These are phyloP conservation scores for Acanthosepion esculentum DNA, from an alignment of 2,888 invertebrate genomes.

Conservation along the genomic window DNA sequence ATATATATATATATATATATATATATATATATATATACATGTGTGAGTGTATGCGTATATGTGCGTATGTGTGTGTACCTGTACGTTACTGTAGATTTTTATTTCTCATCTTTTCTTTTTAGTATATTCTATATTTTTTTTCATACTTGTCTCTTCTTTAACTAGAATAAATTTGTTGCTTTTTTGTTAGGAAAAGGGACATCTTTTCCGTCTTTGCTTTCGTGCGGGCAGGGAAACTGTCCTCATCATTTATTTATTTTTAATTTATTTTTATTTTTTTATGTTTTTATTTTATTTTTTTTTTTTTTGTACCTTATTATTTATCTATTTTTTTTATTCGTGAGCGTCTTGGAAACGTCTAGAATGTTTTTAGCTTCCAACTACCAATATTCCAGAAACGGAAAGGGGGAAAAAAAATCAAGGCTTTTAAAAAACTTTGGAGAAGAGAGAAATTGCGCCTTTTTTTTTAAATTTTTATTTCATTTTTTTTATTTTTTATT, in stretches of 20 bases:
- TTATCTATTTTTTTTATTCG: neutral
- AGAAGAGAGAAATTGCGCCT: neutral
- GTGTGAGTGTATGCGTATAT: too few relatives aligned
- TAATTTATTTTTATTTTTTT: neutral
- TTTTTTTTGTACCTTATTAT: too few relatives aligned
- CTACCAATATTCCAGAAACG: neutral
- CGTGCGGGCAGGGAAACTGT: too few relatives aligned
- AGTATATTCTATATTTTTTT: neutral
- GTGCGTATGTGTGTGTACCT: too few relatives aligned
- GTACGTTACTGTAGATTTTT: too few relatives aligned
- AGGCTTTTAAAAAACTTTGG: neutral
- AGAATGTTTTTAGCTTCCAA: neutral
- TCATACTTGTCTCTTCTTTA: too few relatives aligned
- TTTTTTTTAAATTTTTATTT: neutral
- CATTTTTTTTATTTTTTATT: neutral
- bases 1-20: too few relatives aligned
- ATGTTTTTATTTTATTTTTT: too few relatives aligned
- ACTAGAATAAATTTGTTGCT: neutral
- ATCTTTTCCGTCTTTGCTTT: neutral
- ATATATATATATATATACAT: too few relatives aligned
- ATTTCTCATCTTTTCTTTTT: too few relatives aligned
- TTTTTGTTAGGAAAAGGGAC: neutral
- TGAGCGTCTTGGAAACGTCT: neutral
- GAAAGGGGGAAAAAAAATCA: neutral
- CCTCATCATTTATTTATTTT: neutral